Evolutionary conservation across 1,140 invertebrate species (phyloP), one percentile per base, ranked within the genome.

Genomic region (Aphelinus atriplicis): DNA sequence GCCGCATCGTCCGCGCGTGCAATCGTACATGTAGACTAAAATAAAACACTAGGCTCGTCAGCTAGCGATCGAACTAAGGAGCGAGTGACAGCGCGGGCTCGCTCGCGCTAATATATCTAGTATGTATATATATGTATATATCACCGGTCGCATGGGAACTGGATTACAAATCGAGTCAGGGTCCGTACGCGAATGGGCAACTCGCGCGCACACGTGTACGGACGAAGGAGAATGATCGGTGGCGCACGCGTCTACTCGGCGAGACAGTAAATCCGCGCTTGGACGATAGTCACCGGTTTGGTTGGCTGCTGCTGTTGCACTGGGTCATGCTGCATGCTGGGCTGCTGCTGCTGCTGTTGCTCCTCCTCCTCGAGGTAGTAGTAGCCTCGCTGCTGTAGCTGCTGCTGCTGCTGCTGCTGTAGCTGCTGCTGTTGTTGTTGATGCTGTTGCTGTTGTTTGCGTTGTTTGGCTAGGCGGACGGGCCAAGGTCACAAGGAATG

Each of bases 401-500:
- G 48, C 3, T 48, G 64, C 4, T 62, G 56, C 6, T 48, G 48
- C 6, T 26, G 26, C 26, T n/a, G 51, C 26, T 64, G 61, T 10
- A 67, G 60, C 10, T 55, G 48, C 9, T 58, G 53, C 26, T 70
- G 67, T 6, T 57, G 61, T 2, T 42, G 45, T 2, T 43, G 46
- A 5, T 47, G 67, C 2, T 66, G 68, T 47, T 64, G 61, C 2
- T 65, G 62, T 7, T 53, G 48, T 7, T 51, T 64, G 73, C 3
- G 56, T 48, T 71, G 66, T 3, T 63, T 58, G 9, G 43, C 62
- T 4, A 64, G 69, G 0, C 69, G 69, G 45, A 56, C 75, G 42
- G 81, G 80, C 87, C 87, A 87, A 84, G 85, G 86, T 88, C 87
- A 88, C 86, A 88, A 88, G 72, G 86, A 85, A 64, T 88, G 87